phyloP scores from a whole-genome alignment of 2,888 invertebrate species.

The Chrysina gloriosa region DNA sequence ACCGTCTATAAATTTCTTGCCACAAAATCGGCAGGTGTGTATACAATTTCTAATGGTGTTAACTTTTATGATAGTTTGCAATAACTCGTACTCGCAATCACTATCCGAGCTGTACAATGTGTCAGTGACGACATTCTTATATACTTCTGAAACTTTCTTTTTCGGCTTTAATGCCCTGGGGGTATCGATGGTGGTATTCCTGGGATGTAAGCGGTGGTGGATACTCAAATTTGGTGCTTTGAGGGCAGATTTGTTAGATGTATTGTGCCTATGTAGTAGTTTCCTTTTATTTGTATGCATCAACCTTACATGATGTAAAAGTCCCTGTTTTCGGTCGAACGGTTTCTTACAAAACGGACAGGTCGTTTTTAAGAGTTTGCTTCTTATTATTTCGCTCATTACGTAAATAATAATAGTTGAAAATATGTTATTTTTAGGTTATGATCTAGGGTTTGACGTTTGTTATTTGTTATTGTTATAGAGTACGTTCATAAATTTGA shows the following conservation, averaged over 20 bases:
- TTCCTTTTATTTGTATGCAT: conserved; percentile 36
- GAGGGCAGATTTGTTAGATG: conserved; percentile 40
- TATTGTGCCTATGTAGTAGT: conserved; percentile 35
- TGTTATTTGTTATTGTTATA: too few species aligned
- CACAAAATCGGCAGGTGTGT: conserved; percentile 43
- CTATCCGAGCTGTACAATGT: conserved; percentile 46
- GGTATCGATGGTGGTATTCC: neutral
- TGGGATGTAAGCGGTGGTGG: conserved; percentile 1
- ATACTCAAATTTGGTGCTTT: conserved; percentile 18
- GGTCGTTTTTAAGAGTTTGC: neutral
- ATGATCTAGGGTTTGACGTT: too few species aligned
- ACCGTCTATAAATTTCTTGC: conserved; percentile 40
- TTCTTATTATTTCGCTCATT: too few species aligned
- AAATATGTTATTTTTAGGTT: too few species aligned
- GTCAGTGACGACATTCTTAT: conserved; percentile 39
- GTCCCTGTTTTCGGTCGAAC: conserved; percentile 40
- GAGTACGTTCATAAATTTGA: too few species aligned
- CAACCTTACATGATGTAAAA: conserved; percentile 39
- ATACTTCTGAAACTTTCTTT: conserved; percentile 43
- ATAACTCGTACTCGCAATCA: conserved; percentile 47
- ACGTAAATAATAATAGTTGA: too few species aligned
- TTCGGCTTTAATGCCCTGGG: neutral
- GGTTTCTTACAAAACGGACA: conserved; percentile 40
- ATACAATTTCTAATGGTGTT: conserved; percentile 21
- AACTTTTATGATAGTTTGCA: conserved; percentile 43